Evolutionary conservation across 1,140 invertebrate genomes (phyloP).

Genomic region (Sinonovacula constricta): DNA sequence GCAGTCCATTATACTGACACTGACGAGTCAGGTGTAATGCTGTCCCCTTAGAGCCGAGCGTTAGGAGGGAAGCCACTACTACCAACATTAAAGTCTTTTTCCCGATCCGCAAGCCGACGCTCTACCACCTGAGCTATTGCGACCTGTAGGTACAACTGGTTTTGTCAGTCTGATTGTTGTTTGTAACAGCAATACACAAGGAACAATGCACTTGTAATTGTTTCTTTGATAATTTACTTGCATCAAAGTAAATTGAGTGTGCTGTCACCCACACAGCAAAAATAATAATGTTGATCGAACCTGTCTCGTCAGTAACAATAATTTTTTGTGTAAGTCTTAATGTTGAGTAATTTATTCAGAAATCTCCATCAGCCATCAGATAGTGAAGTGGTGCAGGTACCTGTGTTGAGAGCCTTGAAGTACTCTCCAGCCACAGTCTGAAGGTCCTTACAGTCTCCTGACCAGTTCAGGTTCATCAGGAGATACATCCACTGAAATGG

Average conservation of each 20-base stretch:
- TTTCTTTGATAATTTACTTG: too few species aligned
- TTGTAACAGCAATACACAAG: too few species aligned
- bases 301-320: neutral
- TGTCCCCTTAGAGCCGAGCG: too few species aligned
- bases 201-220: too few species aligned
- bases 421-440: conserved; percentile 14
- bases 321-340: neutral
- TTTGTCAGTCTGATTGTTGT: too few species aligned
- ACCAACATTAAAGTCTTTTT: too few species aligned
- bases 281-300: neutral
- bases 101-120: too few species aligned
- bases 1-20: too few species aligned
- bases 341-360: neutral
- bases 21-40: too few species aligned
- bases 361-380: neutral
- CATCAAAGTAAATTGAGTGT: neutral
- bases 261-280: neutral
- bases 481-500: conserved; percentile 40
- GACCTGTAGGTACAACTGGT: too few species aligned
- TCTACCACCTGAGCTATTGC: too few species aligned
- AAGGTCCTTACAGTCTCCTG: conserved; percentile 27
- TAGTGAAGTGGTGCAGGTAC: conserved; percentile 9
- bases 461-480: conserved; percentile 15
- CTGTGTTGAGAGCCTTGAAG: conserved; percentile 14
- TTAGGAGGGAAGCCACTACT: too few species aligned